Base-by-base conservation (phyloP, 2,113 vertebrate genomes). In the Spea multiplicata region DNA sequence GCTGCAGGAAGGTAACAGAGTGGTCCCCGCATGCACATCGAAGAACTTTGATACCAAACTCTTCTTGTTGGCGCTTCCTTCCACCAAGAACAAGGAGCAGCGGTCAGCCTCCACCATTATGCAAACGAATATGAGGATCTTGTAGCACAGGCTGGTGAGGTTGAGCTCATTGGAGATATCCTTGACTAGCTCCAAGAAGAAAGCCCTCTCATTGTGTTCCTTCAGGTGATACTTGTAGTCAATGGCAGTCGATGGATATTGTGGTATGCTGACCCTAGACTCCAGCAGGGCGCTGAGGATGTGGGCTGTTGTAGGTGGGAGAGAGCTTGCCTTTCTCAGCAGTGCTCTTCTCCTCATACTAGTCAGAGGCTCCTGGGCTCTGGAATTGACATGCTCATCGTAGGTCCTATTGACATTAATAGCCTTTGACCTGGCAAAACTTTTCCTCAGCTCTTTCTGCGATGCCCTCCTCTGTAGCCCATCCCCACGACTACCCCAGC, bases 91-190 rank as follows among this genome's bases (percentile, higher is more conserved):
- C 62, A 99, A 87, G 61, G 96, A 99, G 83, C 96, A 95, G 44
- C 97, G 93, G 88, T 97, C 96, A 13, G 97, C 97, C 16, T 98
- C 96, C 9, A 98, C 96, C 95, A 99, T 95, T 71, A 98, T 97
- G 78, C 97, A 98, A 78, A 98, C 96, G 81, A 98, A 99, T 85
- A 99, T 94, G 62, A 99, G 93, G 85, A 99, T 97, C 87, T 99
- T 99, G 88, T 95, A 97, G 90, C 96, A 98, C 64, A 99, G 93
- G 83, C 95, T 97, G 66, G 94, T 94, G 80, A 98, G 87, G 86
- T 99, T 96, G 89, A 99, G 87, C 88, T 99, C 97, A 86, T 99
- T 99, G 64, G 97, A 99, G 61, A 99, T 98, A 88, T 98, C 97
- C 87, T 99, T 98, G n/a, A 99, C 97, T 16, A 99, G 91, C 85